Conservation (phyloP, 2,888 invertebrate genomes). For the Erebia palarica region DNA sequence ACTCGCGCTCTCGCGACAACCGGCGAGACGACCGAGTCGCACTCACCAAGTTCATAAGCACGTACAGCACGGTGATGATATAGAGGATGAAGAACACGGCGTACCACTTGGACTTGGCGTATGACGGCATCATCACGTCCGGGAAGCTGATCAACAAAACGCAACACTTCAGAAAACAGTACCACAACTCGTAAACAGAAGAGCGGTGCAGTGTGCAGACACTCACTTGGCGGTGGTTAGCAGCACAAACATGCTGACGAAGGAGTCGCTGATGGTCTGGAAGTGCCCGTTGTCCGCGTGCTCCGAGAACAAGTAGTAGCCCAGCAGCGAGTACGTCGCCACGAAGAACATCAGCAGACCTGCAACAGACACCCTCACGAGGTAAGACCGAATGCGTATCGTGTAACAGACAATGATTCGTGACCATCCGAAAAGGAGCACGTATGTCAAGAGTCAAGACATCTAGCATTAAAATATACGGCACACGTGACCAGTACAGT, state of each 20-base stretch:
- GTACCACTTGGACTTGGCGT: slow-evolving; percentile 90
- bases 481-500: too few species aligned
- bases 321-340: slow-evolving; percentile 90
- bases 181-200: not conserved
- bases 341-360: slow-evolving; percentile 91
- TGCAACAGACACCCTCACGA: slow-evolving; percentile 41
- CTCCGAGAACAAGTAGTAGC: slow-evolving; percentile 91
- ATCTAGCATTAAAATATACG: too few species aligned
- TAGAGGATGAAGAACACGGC: slow-evolving; percentile 94
- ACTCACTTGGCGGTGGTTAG: slow-evolving; percentile 96
- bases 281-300: slow-evolving; percentile 90
- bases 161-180: not conserved
- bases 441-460: too few species aligned
- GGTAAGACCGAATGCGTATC: too few species aligned
- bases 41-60: slow-evolving; percentile 93
- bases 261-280: slow-evolving; percentile 89
- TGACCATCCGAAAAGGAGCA: too few species aligned
- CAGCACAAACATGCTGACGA: slow-evolving; percentile 93
- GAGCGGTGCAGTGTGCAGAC: not conserved
- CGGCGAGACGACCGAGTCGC: not conserved
- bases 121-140: slow-evolving; percentile 96
- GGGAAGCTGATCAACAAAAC: slow-evolving; percentile 86
- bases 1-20: not conserved
- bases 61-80: slow-evolving; percentile 91
- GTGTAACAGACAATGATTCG: too few species aligned